Evolutionary conservation across 2,888 invertebrate species (phyloP).

Genomic region (Andrena haemorrhoa): DNA sequence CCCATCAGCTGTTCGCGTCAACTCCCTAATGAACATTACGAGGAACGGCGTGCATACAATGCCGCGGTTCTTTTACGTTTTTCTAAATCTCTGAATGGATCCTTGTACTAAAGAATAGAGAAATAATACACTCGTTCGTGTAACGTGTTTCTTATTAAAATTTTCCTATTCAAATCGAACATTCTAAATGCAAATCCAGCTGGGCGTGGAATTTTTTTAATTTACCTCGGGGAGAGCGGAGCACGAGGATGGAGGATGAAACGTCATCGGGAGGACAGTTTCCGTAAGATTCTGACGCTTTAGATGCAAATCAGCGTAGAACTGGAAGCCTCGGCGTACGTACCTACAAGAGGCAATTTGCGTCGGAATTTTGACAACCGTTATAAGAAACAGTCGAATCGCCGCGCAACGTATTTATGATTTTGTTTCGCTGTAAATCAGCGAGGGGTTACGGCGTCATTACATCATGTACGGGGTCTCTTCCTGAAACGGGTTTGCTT

Average conservation of each 20-base stretch:
- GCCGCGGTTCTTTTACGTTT: neutral
- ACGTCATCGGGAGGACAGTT: neutral
- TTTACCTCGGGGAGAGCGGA: neutral
- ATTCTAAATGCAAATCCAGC: conserved; percentile 11
- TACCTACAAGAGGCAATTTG: conserved; percentile 14
- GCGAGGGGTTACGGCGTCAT: conserved; percentile 70
- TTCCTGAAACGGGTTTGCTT: conserved; percentile 41
- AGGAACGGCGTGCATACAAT: neutral
- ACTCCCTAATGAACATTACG: conserved; percentile 20
- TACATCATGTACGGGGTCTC: conserved; percentile 71
- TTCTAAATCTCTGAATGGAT: neutral
- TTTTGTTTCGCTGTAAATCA: conserved; percentile 69
- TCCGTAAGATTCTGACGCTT: neutral
- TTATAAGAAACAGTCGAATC: conserved; percentile 26
- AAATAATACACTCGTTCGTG: neutral
- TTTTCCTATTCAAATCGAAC: conserved; percentile 31
- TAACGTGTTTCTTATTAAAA: conserved; percentile 20
- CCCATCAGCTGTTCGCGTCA: neutral
- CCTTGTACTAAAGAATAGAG: neutral
- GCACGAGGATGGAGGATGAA: neutral
- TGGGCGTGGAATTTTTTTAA: neutral
- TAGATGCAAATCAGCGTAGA: conserved; percentile 19
- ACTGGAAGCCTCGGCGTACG: conserved; percentile 33
- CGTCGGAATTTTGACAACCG: conserved; percentile 23
- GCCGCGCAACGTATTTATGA: conserved; percentile 26